These are phyloP conservation scores for Tauraco erythrolophus DNA, from an alignment of 2,113 vertebrate species.

Conservation along the genomic window DNA sequence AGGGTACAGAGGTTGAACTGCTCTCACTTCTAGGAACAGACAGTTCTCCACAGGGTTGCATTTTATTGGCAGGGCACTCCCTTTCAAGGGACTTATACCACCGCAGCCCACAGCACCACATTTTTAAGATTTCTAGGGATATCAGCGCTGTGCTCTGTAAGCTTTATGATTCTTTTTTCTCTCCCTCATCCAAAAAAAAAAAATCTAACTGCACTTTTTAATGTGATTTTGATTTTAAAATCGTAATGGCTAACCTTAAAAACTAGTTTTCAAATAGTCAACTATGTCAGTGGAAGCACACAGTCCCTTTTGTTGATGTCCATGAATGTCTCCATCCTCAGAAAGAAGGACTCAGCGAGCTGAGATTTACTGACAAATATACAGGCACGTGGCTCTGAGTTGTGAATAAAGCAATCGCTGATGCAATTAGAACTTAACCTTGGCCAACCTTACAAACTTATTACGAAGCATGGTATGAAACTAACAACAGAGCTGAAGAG, in stretches of 20 bases:
- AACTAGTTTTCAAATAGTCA: background rate
- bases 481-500: background rate
- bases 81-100: background rate
- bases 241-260: background rate
- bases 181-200: background rate
- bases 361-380: background rate
- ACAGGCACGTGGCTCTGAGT: background rate
- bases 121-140: background rate
- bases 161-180: background rate
- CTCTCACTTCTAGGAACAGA: background rate
- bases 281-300: background rate
- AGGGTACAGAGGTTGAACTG: background rate
- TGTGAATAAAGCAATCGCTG: slow-evolving; percentile 30
- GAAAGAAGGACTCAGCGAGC: background rate
- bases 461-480: background rate
- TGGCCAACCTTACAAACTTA: slow-evolving; percentile 18
- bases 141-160: background rate
- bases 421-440: slow-evolving; percentile 51
- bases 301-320: background rate
- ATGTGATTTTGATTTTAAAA: background rate
- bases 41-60: background rate
- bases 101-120: background rate
- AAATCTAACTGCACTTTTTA: background rate
- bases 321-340: background rate
- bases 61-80: background rate